Conservation (phyloP, 2,888 invertebrate genomes). For the Limenitis camilla region DNA sequence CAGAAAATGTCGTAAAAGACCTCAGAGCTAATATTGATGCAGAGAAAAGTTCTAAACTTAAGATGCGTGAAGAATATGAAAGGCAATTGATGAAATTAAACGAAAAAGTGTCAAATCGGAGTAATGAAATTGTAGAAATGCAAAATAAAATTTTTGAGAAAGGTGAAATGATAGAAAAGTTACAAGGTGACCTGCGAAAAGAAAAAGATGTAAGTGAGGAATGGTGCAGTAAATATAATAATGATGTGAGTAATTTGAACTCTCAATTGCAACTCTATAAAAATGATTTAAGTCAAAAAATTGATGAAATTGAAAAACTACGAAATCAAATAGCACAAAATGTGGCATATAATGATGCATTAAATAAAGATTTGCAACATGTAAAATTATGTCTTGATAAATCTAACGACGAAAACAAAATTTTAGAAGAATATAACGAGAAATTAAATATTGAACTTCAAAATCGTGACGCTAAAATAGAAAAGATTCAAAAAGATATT, state of each 20-base stretch:
- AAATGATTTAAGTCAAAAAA: slow-evolving; percentile 34
- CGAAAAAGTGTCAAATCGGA: slow-evolving; percentile 57
- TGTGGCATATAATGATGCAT: slow-evolving; percentile 30
- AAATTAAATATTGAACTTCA: slow-evolving; percentile 37
- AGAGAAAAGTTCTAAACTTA: slow-evolving; percentile 45
- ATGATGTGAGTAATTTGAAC: slow-evolving; percentile 34
- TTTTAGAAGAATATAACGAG: slow-evolving; percentile 35
- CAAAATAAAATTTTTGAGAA: slow-evolving; percentile 53
- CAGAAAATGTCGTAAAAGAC: slow-evolving; percentile 40
- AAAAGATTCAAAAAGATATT: slow-evolving; percentile 37
- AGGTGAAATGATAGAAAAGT: slow-evolving; percentile 48
- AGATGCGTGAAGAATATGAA: slow-evolving; percentile 52
- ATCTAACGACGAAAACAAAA: slow-evolving; percentile 34
- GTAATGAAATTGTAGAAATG: slow-evolving; percentile 58
- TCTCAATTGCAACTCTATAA: slow-evolving; percentile 32
- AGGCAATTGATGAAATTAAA: slow-evolving; percentile 55
- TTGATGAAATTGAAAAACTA: slow-evolving; percentile 36
- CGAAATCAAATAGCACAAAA: slow-evolving; percentile 32
- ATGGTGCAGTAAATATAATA: slow-evolving; percentile 37
- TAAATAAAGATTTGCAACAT: slow-evolving; percentile 38
- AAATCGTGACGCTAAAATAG: slow-evolving; percentile 33
- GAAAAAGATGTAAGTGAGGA: slow-evolving; percentile 41
- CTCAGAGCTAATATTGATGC: slow-evolving; percentile 43
- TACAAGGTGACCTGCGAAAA: slow-evolving; percentile 43
- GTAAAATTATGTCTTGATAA: slow-evolving; percentile 31